phyloP scores from a whole-genome alignment of 2,888 invertebrate species.

The Amiota minor region DNA sequence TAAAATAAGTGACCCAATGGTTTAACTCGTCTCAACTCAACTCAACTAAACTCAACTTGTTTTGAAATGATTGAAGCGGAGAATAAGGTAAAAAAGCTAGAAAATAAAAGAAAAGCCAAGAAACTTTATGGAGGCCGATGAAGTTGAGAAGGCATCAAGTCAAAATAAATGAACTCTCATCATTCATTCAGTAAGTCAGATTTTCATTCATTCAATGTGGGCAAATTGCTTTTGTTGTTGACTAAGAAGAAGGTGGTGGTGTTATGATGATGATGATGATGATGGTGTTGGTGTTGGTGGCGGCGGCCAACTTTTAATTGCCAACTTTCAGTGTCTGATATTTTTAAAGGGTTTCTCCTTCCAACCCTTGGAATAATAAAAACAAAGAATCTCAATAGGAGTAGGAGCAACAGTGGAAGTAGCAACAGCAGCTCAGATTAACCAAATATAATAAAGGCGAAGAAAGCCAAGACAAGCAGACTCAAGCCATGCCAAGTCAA shows the following conservation, averaged over 20 bases:
- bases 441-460: too few relatives aligned
- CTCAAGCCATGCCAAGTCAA: too few relatives aligned
- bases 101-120: background rate
- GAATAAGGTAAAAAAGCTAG: background rate
- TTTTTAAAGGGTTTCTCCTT: background rate
- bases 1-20: background rate
- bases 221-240: too few relatives aligned
- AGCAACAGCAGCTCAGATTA: too few relatives aligned
- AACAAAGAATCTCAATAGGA: too few relatives aligned
- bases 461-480: too few relatives aligned
- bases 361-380: too few relatives aligned
- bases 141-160: background rate
- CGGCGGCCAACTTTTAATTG: slow-evolving; percentile 23
- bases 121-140: background rate
- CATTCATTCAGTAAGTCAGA: background rate
- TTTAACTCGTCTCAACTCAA: slow-evolving; percentile 1
- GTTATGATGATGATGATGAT: background rate
- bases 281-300: background rate
- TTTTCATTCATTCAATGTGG: too few relatives aligned
- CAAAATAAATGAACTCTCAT: background rate
- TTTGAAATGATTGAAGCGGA: too few relatives aligned
- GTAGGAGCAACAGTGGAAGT: too few relatives aligned
- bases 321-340: background rate
- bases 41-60: background rate
- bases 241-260: too few relatives aligned